phyloP scores from a whole-genome alignment of 2,113 vertebrate species.

The Cyphomyrus discorhynchus region DNA sequence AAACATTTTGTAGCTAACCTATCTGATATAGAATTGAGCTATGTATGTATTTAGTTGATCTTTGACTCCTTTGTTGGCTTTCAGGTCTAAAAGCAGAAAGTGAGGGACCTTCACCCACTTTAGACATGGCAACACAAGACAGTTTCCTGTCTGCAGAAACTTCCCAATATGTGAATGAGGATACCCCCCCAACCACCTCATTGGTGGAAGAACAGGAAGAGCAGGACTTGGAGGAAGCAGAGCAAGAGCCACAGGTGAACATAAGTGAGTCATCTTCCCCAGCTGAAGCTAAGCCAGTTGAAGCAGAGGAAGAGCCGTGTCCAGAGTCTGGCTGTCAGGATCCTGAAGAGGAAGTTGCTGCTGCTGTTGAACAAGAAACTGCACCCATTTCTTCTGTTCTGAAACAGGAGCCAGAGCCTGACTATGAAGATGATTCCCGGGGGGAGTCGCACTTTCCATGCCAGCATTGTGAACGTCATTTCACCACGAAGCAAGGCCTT shows the following conservation, averaged over 20 bases:
- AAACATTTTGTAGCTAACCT: not conserved
- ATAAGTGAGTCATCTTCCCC: conserved; percentile 30
- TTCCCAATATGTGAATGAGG: conserved; percentile 47
- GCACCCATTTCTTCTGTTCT: conserved; percentile 51
- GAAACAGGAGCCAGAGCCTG: conserved; percentile 49
- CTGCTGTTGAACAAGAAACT: conserved; percentile 29
- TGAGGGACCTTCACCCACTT: conserved; percentile 55
- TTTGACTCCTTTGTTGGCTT: not conserved
- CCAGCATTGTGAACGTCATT: conserved; percentile 86
- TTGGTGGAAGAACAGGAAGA: conserved; percentile 31
- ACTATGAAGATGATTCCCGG: conserved; percentile 69
- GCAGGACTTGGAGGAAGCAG: conserved; percentile 25
- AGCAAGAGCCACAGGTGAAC: conserved; percentile 44
- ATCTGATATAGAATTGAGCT: not conserved
- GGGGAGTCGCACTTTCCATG: conserved; percentile 76
- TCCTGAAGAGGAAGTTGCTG: conserved; percentile 36
- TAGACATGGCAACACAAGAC: conserved; percentile 55
- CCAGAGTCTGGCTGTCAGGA: conserved; percentile 15
- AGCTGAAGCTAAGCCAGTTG: conserved; percentile 29
- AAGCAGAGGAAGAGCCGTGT: conserved; percentile 47
- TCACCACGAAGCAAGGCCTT: conserved; percentile 86
- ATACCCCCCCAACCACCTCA: conserved; percentile 40
- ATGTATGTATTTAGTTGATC: not conserved
- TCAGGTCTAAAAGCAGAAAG: conserved; percentile 62
- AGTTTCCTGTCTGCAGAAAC: conserved; percentile 56